Evolutionary conservation across 2,113 vertebrate species (phyloP).

Genomic region (Tretioscincus oriximinensis): DNA sequence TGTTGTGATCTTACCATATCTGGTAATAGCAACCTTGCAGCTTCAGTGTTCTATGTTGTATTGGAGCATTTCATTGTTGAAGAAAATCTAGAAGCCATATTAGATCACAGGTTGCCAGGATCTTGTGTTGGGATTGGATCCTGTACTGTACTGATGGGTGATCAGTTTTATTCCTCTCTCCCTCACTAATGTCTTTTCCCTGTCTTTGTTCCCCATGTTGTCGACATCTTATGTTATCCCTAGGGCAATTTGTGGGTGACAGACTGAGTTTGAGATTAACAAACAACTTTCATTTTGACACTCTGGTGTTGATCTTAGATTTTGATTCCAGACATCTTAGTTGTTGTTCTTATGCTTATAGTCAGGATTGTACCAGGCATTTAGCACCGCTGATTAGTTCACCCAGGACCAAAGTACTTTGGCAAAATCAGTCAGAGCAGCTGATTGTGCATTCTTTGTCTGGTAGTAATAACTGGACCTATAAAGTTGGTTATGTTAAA

Average conservation of each 20-base stretch:
- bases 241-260: not conserved
- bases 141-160: constrained; percentile 32
- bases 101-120: constrained; percentile 58
- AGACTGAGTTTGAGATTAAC: not conserved
- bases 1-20: constrained; percentile 38
- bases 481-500: not conserved
- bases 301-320: not conserved
- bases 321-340: not conserved
- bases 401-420: not conserved
- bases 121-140: constrained; percentile 14
- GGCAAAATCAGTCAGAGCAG: not conserved
- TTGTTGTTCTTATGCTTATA: not conserved
- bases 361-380: not conserved
- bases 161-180: constrained; percentile 28
- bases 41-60: constrained; percentile 59
- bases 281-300: not conserved
- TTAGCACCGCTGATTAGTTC: not conserved
- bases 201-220: not conserved
- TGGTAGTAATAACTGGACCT: not conserved
- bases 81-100: constrained; percentile 80
- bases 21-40: constrained; percentile 43
- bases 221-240: not conserved
- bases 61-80: constrained; percentile 48
- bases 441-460: not conserved
- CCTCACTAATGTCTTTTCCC: constrained; percentile 40